Percentiles rank a stretch among this genome's conserved stretches.
Evolutionary conservation across 1,140 invertebrate species (phyloP).

Genomic region (Drosophila tristis): DNA sequence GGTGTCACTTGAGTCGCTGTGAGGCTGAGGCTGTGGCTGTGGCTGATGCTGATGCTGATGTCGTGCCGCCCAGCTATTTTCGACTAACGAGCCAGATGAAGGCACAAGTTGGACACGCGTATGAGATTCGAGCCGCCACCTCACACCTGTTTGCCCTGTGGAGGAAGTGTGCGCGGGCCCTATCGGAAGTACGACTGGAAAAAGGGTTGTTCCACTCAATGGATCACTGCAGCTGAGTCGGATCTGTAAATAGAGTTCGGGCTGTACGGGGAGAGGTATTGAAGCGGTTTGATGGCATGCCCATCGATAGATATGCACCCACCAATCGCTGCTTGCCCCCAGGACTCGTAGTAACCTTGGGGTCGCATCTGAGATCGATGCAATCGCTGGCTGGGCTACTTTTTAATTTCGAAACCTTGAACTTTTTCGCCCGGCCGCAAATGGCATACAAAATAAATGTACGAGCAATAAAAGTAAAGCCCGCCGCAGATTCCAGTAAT

Average conservation of each 20-base stretch:
- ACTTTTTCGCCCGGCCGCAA: constrained; percentile 62
- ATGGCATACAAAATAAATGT: constrained; percentile 53
- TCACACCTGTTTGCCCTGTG: constrained; percentile 45
- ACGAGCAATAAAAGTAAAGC: constrained; percentile 62
- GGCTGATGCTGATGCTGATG: constrained; percentile 3
- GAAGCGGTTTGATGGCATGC: no score
- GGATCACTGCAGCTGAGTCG: constrained; percentile 9
- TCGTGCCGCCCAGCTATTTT: constrained; percentile 60
- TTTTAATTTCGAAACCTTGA: constrained; percentile 79
- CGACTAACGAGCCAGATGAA: constrained; percentile 56
- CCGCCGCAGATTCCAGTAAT: constrained; percentile 69
- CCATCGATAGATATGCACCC: constrained; percentile 7
- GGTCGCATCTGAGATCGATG: constrained; percentile 36
- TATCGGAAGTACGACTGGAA: constrained; percentile 35
- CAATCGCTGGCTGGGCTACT: constrained; percentile 61
- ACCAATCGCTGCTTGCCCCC: constrained; percentile 27
- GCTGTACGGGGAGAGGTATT: no score
- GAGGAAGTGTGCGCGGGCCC: constrained; percentile 8
- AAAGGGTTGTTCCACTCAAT: constrained; percentile 22
- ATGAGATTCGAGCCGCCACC: constrained; percentile 56
- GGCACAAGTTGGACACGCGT: constrained; percentile 77
- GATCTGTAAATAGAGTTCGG: constrained; percentile 19
- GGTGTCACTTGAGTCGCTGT: constrained; percentile 75
- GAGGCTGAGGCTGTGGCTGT: constrained; percentile 10
- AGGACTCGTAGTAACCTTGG: constrained; percentile 43